Percentiles rank a stretch among this genome's conserved stretches.
These are phyloP conservation scores for Halcyon smyrnensis DNA, from an alignment of 2,797 vertebrate genomes.

Conservation along the genomic window DNA sequence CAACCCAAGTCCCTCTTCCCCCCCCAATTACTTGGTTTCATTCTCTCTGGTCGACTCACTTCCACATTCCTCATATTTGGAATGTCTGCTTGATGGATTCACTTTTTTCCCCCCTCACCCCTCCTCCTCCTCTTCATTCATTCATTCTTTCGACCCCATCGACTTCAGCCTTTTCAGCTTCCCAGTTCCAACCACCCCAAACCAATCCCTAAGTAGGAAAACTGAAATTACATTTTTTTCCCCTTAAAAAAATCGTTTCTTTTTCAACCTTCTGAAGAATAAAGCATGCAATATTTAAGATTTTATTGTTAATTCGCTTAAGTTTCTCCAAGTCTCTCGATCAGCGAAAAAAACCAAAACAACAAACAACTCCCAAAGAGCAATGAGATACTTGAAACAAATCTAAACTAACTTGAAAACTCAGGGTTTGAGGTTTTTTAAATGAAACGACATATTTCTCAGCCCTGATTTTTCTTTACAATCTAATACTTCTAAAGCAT, in stretches of 20 bases:
- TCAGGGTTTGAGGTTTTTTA: neutral
- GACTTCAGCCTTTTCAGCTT: conserved; percentile 29
- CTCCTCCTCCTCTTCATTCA: conserved; percentile 34
- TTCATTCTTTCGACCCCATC: conserved; percentile 32
- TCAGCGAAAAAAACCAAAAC: neutral
- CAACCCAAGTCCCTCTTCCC: neutral
- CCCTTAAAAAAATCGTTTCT: neutral
- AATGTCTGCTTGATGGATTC: conserved; percentile 69
- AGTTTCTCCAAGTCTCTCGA: neutral
- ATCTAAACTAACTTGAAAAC: neutral
- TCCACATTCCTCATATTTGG: conserved; percentile 70
- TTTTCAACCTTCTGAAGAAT: neutral
- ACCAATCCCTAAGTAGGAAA: neutral
- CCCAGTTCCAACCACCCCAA: neutral
- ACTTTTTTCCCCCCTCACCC: neutral
- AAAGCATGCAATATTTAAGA: neutral
- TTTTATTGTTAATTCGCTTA: neutral
- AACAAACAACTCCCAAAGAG: neutral
- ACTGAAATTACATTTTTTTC: neutral
- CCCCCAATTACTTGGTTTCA: conserved; percentile 11
- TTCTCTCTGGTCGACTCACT: conserved; percentile 60
- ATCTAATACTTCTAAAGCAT: neutral
- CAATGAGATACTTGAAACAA: neutral
- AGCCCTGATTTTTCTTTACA: neutral
- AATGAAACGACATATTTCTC: neutral